A percentile compares a stretch with the other conserved stretches of the same genome.
Conservation (phyloP, 2,113 vertebrate genomes). For the Charadrius vociferus region DNA sequence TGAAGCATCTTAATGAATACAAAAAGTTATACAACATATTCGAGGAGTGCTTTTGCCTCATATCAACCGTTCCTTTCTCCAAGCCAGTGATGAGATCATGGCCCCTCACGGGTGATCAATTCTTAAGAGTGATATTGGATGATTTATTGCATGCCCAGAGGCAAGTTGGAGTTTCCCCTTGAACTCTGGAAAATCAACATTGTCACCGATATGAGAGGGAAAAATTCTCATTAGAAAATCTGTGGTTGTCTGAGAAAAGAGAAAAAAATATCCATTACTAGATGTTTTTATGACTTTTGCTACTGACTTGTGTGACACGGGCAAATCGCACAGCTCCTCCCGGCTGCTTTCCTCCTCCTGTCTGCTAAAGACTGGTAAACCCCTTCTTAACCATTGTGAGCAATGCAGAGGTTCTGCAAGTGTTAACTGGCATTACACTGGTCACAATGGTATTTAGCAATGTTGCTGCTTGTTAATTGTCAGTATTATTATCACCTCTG, state of each 20-base stretch:
- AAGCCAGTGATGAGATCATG: not conserved
- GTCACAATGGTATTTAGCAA: not conserved
- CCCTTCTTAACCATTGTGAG: not conserved
- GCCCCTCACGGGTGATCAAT: not conserved
- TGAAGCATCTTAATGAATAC: constrained; percentile 52
- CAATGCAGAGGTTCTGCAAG: not conserved
- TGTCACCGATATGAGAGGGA: not conserved
- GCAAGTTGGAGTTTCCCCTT: not conserved
- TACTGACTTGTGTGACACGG: not conserved
- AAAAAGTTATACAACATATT: not conserved
- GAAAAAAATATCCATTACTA: not conserved
- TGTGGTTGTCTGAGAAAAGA: not conserved
- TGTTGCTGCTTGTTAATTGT: not conserved
- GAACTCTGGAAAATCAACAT: not conserved
- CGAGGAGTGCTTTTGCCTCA: not conserved
- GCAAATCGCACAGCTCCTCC: not conserved
- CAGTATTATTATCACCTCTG: not conserved
- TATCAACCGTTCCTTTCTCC: not conserved
- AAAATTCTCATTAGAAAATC: not conserved
- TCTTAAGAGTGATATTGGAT: not conserved
- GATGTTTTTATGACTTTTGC: not conserved
- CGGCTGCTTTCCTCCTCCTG: not conserved
- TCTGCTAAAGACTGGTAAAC: not conserved
- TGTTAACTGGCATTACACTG: not conserved
- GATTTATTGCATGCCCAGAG: not conserved